phyloP scores from a whole-genome alignment of 2,888 invertebrate species.

The Drosophila melanosoma region DNA sequence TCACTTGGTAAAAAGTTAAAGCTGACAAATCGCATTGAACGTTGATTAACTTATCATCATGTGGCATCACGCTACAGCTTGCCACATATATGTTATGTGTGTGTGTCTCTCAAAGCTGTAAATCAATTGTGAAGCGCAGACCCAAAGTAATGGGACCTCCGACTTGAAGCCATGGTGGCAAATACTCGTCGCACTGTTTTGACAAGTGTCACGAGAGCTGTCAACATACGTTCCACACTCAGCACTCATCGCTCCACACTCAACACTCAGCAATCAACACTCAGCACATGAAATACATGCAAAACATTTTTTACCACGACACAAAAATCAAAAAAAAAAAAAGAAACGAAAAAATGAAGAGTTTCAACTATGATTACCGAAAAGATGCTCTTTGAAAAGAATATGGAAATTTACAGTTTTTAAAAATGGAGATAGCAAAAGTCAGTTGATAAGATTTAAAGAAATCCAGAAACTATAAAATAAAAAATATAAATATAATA shows the following conservation, averaged over 20 bases:
- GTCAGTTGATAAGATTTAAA: neutral
- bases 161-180: constrained; percentile 44
- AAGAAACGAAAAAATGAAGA: neutral
- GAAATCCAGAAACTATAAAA: neutral
- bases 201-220: constrained; percentile 77
- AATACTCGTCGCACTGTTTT: constrained; percentile 60
- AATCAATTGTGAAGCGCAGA: constrained; percentile 50
- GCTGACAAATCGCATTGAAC: constrained; percentile 45
- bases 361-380: constrained; percentile 14
- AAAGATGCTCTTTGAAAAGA: constrained; percentile 25
- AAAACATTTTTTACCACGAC: constrained; percentile 11
- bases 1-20: constrained; percentile 53
- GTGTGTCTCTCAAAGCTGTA: constrained; percentile 40
- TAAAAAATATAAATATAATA: neutral
- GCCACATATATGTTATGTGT: constrained; percentile 9
- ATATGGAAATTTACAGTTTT: neutral
- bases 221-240: constrained; percentile 59
- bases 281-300: constrained; percentile 48
- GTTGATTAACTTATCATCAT: constrained; percentile 62
- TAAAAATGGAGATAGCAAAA: neutral
- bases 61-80: constrained; percentile 35
- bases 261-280: constrained; percentile 13
- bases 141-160: constrained; percentile 1
- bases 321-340: neutral
- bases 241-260: constrained; percentile 58